Conservation (phyloP, 1,140 invertebrate genomes). For the Sesamia nonagrioides region DNA sequence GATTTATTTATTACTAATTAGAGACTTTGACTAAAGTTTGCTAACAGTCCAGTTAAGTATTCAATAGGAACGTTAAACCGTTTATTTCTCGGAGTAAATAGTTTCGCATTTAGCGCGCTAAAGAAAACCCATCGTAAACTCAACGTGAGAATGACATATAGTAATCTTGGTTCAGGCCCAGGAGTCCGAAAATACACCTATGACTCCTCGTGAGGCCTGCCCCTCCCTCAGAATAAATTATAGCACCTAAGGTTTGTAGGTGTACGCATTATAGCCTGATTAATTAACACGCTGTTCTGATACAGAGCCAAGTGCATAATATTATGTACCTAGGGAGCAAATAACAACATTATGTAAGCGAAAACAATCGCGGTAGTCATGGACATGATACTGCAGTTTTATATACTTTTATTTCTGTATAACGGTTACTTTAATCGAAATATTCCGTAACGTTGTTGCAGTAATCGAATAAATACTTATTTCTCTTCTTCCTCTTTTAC, state of each 20-base stretch:
- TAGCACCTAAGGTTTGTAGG: slow-evolving; percentile 42
- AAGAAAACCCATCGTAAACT: slow-evolving; percentile 51
- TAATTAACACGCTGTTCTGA: slow-evolving; percentile 45
- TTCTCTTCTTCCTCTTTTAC: neutral
- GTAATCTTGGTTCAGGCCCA: slow-evolving; percentile 37
- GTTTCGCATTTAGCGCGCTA: slow-evolving; percentile 7
- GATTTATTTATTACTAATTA: slow-evolving; percentile 16
- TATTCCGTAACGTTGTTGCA: slow-evolving; percentile 23
- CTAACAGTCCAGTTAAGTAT: slow-evolving; percentile 7
- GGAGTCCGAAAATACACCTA: slow-evolving; percentile 65
- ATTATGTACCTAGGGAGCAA: slow-evolving; percentile 14
- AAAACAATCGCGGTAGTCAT: neutral
- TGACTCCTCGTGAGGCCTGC: neutral
- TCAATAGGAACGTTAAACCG: slow-evolving; percentile 5
- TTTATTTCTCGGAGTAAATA: slow-evolving; percentile 29
- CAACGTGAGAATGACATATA: slow-evolving; percentile 42
- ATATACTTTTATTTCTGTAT: neutral
- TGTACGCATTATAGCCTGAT: slow-evolving; percentile 37
- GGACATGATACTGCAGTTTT: neutral
- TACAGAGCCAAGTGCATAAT: slow-evolving; percentile 19
- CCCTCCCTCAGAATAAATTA: slow-evolving; percentile 13
- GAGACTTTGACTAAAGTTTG: neutral
- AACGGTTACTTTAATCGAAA: neutral
- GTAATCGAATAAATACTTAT: neutral
- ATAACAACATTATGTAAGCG: slow-evolving; percentile 33